Evolutionary conservation across 1,140 invertebrate genomes (phyloP).

Genomic region (Drosophila lini): DNA sequence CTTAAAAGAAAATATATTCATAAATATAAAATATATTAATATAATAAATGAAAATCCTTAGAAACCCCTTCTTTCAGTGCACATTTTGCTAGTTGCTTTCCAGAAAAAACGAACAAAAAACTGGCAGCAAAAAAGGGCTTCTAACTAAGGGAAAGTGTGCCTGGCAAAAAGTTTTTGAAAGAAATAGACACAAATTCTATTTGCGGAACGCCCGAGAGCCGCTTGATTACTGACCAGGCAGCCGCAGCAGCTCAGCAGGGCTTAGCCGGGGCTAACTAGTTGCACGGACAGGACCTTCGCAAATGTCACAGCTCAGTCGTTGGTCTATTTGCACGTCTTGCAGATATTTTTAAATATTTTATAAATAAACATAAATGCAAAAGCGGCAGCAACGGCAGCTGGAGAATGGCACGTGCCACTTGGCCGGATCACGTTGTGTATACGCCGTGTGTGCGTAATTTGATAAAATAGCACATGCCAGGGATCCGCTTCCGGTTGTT

Average conservation of each 20-base stretch:
- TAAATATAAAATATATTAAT: not conserved
- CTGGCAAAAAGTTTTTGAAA: slow-evolving; percentile 6
- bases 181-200: slow-evolving; percentile 12
- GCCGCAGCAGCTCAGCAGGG: slow-evolving; percentile 16
- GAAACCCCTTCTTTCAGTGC: not conserved
- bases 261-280: slow-evolving; percentile 16
- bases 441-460: slow-evolving; percentile 52
- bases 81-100: not conserved
- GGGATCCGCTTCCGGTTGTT: slow-evolving; percentile 11
- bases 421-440: slow-evolving; percentile 56
- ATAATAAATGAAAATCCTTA: no score
- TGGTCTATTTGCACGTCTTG: slow-evolving; percentile 73
- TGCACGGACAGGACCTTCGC: slow-evolving; percentile 2
- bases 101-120: not conserved
- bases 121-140: not conserved
- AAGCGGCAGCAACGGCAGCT: not conserved
- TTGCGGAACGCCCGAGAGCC: slow-evolving; percentile 3
- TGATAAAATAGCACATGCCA: slow-evolving; percentile 41
- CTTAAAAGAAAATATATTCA: no score
- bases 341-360: slow-evolving; percentile 76
- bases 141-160: not conserved
- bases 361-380: slow-evolving; percentile 77
- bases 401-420: slow-evolving; percentile 48
- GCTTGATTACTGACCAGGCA: slow-evolving; percentile 34
- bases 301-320: slow-evolving; percentile 56